Evolutionary conservation across 2,797 vertebrate species (phyloP), one percentile per base, ranked within the genome.

Genomic region (Coregonus ussuriensis): DNA sequence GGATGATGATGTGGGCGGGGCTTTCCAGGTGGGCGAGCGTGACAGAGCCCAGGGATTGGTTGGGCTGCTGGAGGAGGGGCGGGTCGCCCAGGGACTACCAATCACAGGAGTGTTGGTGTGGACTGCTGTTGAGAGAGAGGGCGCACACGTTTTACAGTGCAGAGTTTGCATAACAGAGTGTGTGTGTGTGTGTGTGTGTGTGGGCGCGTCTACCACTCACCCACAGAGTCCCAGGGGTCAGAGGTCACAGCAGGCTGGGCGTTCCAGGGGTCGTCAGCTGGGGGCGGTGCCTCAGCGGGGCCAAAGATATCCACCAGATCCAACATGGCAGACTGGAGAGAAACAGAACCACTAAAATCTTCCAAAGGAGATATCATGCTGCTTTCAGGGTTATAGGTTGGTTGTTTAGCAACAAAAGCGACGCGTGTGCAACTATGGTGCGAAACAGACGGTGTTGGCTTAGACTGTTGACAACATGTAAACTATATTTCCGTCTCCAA

Each of bases 231-330:
- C 94, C 94, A 95, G 31, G 93, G 94, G 87, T 94, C 92, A 71
- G 93, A 81, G 72, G 3, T 91, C 86, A 78, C 77, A 71, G 53
- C 21, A 14, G 91, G 81, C 3, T 88, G 86, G 7, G 85, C 41
- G 9, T 95, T 94, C 97, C 97, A 97, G 0, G 94, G 95, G 85
- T 97, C 96, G 3, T 91, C 85, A 31, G 92, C 88, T 0, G 84
- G 77, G 72, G 87, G 83, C 0, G 80, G 81, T 52, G 88, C 94
- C 78, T 94, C 91, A 75, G 95, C 92, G 6, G 95, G 83, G 31
- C 93, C 92, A 4, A 98, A 98, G 86, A 99, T 92, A 85, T 98
- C 96, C 25, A 95, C 96, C 76, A 98, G 93, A 81, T 62, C n/a
- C n/a, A 25, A 62, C n/a, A 62, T 62, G n/a, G 59, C n/a, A 4